Conservation (phyloP, 2,113 vertebrate species). For the Hiodon alosoides region DNA sequence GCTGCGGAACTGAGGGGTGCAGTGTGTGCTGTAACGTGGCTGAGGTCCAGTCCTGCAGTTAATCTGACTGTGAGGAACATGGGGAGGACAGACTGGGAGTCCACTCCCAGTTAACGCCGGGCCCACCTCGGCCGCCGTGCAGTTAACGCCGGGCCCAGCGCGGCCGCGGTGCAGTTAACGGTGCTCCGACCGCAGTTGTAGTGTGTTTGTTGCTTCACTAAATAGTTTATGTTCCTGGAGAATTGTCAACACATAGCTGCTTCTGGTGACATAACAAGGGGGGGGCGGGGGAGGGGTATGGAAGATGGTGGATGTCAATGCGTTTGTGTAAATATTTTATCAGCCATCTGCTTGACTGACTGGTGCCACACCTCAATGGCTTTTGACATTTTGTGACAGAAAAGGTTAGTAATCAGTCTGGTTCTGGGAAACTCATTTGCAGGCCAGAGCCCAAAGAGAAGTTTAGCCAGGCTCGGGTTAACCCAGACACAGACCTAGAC, state of each 20-base stretch:
- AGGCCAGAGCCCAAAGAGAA: too few species aligned
- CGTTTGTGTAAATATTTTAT: slow-evolving; percentile 34
- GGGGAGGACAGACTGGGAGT: too few species aligned
- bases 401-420: too few species aligned
- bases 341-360: slow-evolving; percentile 30
- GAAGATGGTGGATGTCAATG: slow-evolving; percentile 19
- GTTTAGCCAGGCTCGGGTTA: too few species aligned
- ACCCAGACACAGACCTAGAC: too few species aligned
- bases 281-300: neutral
- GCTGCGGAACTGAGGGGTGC: neutral
- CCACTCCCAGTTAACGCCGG: too few species aligned
- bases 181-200: neutral
- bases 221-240: neutral
- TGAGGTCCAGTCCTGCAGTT: too few species aligned
- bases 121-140: too few species aligned
- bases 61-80: too few species aligned
- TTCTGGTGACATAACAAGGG: neutral
- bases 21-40: neutral
- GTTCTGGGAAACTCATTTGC: too few species aligned
- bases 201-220: neutral
- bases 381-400: too few species aligned
- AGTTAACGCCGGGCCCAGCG: too few species aligned
- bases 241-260: neutral
- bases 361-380: neutral
- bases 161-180: neutral